phyloP scores from a whole-genome alignment of 2,888 invertebrate genomes.

The Drosophila pegasa region DNA sequence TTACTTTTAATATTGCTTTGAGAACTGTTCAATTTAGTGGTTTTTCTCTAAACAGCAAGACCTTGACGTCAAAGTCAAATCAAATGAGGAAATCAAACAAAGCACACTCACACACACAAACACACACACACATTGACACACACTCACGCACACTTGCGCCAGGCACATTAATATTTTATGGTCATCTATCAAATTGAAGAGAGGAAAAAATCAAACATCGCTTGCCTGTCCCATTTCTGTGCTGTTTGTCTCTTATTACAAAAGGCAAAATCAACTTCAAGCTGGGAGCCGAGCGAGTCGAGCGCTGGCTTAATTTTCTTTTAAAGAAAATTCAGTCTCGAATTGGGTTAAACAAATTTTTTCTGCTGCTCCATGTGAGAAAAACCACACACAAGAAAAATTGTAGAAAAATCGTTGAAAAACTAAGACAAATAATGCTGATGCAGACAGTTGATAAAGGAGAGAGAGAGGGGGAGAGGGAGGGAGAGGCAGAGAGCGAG shows the following conservation, averaged over 20 bases:
- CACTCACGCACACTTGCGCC: constrained; percentile 15
- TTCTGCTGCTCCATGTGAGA: not conserved
- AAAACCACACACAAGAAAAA: constrained; percentile 28
- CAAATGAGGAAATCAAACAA: constrained; percentile 29
- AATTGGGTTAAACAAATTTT: constrained; percentile 64
- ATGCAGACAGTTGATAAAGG: constrained; percentile 43
- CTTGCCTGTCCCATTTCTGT: constrained; percentile 19
- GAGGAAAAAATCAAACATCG: constrained; percentile 47
- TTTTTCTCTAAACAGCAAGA: constrained; percentile 26
- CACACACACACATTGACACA: constrained; percentile 5
- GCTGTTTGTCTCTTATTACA: constrained; percentile 37
- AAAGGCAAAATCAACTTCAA: constrained; percentile 31
- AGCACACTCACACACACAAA: not conserved
- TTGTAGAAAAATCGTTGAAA: constrained; percentile 34
- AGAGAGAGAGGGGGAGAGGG: not conserved
- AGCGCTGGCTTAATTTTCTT: constrained; percentile 14
- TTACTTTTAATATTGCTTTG: not conserved
- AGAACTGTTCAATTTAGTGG: constrained; percentile 30
- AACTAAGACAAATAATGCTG: constrained; percentile 56
- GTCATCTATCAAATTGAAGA: constrained; percentile 71
- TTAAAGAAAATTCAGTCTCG: constrained; percentile 48
- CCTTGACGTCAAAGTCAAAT: constrained; percentile 60
- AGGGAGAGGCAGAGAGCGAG: not conserved
- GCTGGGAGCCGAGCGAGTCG: constrained; percentile 1
- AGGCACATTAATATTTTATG: constrained; percentile 67